Base-by-base conservation (phyloP, 1,140 invertebrate genomes). In the Monomorium pharaonis region DNA sequence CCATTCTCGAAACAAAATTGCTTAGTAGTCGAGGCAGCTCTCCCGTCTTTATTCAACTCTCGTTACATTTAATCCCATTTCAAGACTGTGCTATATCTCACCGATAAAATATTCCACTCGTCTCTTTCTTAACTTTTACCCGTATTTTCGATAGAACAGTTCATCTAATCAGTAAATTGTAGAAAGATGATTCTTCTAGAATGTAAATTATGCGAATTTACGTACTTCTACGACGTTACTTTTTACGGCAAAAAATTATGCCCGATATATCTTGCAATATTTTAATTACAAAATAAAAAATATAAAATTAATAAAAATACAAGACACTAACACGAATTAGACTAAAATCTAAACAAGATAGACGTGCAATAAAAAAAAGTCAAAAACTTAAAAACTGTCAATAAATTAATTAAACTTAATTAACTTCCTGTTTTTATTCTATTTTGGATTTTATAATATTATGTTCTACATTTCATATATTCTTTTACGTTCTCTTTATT, bases 1-100 rank as follows among this genome's bases (percentile, higher is more conserved):
- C 74, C 44, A 42, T 58, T 67, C 62, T 67, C 30, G 44, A 85
- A 80, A 62, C 49, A 58, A 86, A 86, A 86, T 83, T 83, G 60
- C 67, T 83, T 47, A 58, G 62, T 27, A 81, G 24, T 27, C n/a
- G n/a, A 42, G 14, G 3, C 27, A 9, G 6, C 30, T 7, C 16
- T 30, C 21, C n/a, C 9, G 7, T 81, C n/a, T 42, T 21, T 24
- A 47, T 74, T 72, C 42, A 44, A 60, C n/a, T 72, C 33, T 44
- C 49, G 51, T 83, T 72, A 83, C 51, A 47, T 58, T 72, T 83
- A 58, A 83, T 83, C 14, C 14, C 27, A 58, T 72, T 72, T 83
- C n/a, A 37, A 62, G 14, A 14, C 21, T 37, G 21, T 33, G 37
- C 65, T 70, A 70, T 81, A 44, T 70, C 7, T 72, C 16, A 7